A percentile compares a stretch with the other conserved stretches of the same genome.
phyloP scores from a whole-genome alignment of 2,113 vertebrate genomes.

The Loxodonta africana region DNA sequence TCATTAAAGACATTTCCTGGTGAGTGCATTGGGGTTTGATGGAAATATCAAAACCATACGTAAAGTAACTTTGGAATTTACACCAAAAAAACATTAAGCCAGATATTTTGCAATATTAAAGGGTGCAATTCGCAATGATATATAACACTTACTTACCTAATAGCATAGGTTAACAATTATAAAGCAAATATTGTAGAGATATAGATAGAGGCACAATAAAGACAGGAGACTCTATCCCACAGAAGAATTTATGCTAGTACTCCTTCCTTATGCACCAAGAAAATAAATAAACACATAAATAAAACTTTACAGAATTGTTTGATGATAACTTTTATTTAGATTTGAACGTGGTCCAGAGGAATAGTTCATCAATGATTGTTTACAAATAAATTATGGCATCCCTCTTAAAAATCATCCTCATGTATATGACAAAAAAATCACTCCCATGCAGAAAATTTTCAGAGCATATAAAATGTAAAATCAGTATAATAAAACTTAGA shows the following conservation, averaged over 20 bases:
- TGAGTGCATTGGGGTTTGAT: rapidly evolving
- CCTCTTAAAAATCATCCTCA: not conserved
- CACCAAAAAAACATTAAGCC: not conserved
- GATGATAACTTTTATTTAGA: not conserved
- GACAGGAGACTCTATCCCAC: rapidly evolving
- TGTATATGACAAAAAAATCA: not conserved
- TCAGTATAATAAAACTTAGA: not conserved
- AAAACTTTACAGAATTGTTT: not conserved
- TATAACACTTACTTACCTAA: not conserved
- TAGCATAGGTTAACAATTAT: not conserved
- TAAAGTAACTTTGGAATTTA: not conserved
- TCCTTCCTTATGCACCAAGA: not conserved
- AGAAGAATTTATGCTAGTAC: not conserved
- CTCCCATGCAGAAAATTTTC: not conserved
- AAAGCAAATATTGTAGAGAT: not conserved
- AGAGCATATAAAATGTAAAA: not conserved
- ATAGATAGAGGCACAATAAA: not conserved
- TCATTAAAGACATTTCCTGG: not conserved
- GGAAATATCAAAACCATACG: not conserved
- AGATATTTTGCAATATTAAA: not conserved
- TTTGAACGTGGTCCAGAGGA: not conserved
- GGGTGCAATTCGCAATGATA: not conserved
- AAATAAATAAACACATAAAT: not conserved
- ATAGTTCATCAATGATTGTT: not conserved
- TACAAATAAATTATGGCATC: not conserved